These are phyloP conservation scores for Anneissia japonica DNA, from an alignment of 35 echinoderm and acorn worm genomes.

Conservation along the genomic window DNA sequence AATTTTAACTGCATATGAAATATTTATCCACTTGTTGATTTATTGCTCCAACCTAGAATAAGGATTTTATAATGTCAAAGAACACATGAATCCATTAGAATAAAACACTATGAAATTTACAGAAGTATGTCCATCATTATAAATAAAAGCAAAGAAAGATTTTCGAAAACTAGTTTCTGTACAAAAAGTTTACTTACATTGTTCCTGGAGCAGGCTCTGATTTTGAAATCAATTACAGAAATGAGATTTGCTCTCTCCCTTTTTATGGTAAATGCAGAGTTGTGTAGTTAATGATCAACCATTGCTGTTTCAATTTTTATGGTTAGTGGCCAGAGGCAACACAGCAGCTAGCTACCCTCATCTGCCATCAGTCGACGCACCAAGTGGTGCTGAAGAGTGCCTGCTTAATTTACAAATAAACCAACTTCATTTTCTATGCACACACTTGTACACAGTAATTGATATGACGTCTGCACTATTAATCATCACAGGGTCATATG, in stretches of 20 bases:
- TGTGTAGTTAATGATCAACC: neutral
- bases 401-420: neutral
- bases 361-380: neutral
- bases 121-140: too few species aligned
- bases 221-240: neutral
- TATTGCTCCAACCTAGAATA: too few species aligned
- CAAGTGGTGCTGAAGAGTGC: neutral
- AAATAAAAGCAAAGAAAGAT: too few species aligned
- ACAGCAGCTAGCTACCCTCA: neutral
- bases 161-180: too few species aligned
- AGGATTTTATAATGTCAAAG: too few species aligned
- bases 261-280: neutral
- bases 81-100: too few species aligned
- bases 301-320: neutral
- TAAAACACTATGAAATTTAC: too few species aligned
- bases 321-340: neutral
- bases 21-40: too few species aligned
- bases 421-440: neutral
- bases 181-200: too few species aligned
- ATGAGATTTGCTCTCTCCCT: neutral
- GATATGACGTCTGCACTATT: neutral
- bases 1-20: too few species aligned
- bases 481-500: neutral
- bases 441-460: neutral
- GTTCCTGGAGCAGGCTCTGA: too few species aligned